These are phyloP conservation scores for Hydrochoerus hydrochaeris DNA, from an alignment of 2,113 vertebrate genomes.

Conservation along the genomic window DNA sequence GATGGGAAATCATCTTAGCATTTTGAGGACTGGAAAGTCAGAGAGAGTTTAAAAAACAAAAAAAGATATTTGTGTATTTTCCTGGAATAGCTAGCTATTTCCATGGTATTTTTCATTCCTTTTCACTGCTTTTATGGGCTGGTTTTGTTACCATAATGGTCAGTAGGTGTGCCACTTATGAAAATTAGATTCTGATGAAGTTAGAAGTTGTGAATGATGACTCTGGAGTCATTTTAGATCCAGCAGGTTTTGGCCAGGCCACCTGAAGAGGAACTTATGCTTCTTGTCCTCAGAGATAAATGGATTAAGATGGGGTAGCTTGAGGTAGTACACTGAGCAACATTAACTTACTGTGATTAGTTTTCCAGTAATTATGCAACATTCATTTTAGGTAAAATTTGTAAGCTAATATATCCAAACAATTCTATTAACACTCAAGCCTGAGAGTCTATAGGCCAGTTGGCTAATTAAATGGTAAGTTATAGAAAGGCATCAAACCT, in stretches of 20 bases:
- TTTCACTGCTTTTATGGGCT: background rate
- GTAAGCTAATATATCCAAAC: background rate
- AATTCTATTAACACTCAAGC: conserved; percentile 8
- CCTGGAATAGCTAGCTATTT: background rate
- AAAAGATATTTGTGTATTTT: background rate
- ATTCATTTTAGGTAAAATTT: background rate
- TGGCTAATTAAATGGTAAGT: background rate
- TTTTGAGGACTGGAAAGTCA: background rate
- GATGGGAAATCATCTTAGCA: background rate
- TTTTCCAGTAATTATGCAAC: background rate
- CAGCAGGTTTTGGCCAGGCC: background rate
- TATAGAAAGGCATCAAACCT: background rate
- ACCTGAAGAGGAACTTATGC: background rate
- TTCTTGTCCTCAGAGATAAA: background rate
- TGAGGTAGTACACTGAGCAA: background rate
- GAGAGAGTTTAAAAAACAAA: background rate
- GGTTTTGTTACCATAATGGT: background rate
- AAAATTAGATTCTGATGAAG: background rate
- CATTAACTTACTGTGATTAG: conserved; percentile 10
- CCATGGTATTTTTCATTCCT: background rate
- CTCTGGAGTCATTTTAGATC: background rate
- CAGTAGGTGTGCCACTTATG: background rate
- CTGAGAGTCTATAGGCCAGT: background rate
- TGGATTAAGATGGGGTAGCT: background rate
- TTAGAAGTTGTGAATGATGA: background rate